A percentile compares a stretch with the other conserved stretches of the same genome.
These are phyloP conservation scores for Takifugu ocellatus DNA, from an alignment of 2,797 vertebrate genomes.

Conservation along the genomic window DNA sequence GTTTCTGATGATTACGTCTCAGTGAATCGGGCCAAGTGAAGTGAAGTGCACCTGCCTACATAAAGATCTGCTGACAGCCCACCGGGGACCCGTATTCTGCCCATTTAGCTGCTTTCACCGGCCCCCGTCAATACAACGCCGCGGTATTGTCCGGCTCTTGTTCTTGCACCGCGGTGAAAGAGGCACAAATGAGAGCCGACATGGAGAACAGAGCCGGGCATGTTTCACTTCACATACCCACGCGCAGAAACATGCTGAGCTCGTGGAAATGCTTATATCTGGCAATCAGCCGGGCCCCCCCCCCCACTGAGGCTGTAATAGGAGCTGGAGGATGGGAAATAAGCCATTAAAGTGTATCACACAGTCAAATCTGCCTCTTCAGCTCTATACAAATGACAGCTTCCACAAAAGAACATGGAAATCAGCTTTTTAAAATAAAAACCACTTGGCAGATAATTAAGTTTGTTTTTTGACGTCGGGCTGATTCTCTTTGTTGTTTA, in stretches of 20 bases:
- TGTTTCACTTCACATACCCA: constrained; percentile 42
- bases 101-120: constrained; percentile 56
- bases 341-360: constrained; percentile 27
- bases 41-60: constrained; percentile 51
- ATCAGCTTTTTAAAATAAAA: neutral
- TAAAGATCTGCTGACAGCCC: constrained; percentile 60
- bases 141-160: constrained; percentile 45
- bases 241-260: constrained; percentile 65
- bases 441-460: constrained; percentile 1
- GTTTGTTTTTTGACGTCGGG: neutral
- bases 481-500: neutral
- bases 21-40: constrained; percentile 33
- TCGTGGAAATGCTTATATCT: constrained; percentile 50
- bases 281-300: constrained; percentile 16
- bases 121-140: constrained; percentile 44
- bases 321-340: constrained; percentile 8
- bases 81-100: constrained; percentile 64
- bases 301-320: constrained; percentile 14
- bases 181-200: constrained; percentile 64
- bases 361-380: constrained; percentile 37
- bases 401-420: constrained; percentile 1
- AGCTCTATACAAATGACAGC: constrained; percentile 19
- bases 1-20: constrained; percentile 33
- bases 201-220: constrained; percentile 42
- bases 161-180: constrained; percentile 48